These are phyloP conservation scores for Aspidiotus rigidus DNA, from an alignment of 2,888 invertebrate genomes.

Conservation along the genomic window DNA sequence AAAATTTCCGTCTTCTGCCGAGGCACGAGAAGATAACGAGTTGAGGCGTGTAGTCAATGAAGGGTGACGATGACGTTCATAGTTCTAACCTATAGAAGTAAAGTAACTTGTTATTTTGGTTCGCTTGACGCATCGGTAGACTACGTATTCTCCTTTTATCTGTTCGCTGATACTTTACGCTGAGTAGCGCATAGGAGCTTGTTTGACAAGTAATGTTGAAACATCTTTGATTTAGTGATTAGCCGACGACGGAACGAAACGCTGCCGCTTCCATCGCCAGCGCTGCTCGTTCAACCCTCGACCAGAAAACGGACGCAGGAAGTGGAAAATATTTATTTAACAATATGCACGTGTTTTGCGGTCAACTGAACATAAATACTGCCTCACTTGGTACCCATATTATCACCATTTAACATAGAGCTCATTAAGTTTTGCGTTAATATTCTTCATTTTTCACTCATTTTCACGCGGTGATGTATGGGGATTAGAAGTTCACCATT, in stretches of 20 bases:
- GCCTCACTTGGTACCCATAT: too few species aligned
- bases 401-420: too few species aligned
- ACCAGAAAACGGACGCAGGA: slow-evolving; percentile 22
- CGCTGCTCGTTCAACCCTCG: not conserved
- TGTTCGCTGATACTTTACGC: not conserved
- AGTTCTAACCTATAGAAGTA: not conserved
- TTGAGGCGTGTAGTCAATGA: slow-evolving; percentile 16
- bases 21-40: not conserved
- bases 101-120: slow-evolving; percentile 10
- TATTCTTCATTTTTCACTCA: too few species aligned
- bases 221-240: slow-evolving; percentile 17
- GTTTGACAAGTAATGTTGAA: slow-evolving; percentile 20
- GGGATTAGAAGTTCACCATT: too few species aligned
- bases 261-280: not conserved
- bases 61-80: slow-evolving; percentile 12
- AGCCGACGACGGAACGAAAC: slow-evolving; percentile 7
- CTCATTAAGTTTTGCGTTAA: too few species aligned
- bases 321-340: slow-evolving; percentile 24
- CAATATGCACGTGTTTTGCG: slow-evolving; percentile 32
- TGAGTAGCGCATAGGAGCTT: not conserved
- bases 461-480: too few species aligned
- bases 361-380: slow-evolving; percentile 13
- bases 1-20: not conserved
- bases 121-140: not conserved
- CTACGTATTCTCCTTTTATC: not conserved